Evolutionary conservation across 1,140 invertebrate genomes (phyloP).

Genomic region (Sinonovacula constricta): DNA sequence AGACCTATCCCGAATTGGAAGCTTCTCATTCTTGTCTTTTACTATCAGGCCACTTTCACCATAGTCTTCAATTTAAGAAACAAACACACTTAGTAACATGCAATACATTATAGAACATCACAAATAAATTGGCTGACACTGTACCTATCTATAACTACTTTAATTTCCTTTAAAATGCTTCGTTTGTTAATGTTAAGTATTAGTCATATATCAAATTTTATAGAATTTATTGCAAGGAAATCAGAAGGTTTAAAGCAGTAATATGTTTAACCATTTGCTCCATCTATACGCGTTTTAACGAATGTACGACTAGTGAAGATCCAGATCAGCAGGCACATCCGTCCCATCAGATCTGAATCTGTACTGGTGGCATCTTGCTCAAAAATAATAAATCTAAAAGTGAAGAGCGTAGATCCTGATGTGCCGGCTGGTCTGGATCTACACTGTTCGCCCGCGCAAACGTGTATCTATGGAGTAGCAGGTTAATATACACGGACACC

Average conservation of each 20-base stretch:
- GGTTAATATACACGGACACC: background rate
- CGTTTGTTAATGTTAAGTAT: background rate
- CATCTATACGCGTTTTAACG: no score
- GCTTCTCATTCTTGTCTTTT: conserved; percentile 12
- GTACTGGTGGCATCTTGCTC: no score
- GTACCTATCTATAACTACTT: background rate
- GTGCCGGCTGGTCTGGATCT: no score
- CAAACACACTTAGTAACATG: background rate
- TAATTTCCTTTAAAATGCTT: background rate
- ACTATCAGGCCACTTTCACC: conserved; percentile 10
- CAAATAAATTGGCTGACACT: background rate
- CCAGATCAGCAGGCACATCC: no score
- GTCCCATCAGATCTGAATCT: no score
- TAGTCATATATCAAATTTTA: background rate
- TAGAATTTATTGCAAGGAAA: no score
- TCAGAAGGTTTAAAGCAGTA: background rate
- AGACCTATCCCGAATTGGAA: background rate
- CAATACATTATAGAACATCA: conserved; percentile 6
- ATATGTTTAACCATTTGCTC: background rate
- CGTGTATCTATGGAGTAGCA: no score
- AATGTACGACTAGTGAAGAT: no score
- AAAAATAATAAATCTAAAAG: no score
- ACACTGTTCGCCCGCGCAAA: no score
- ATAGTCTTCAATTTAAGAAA: background rate
- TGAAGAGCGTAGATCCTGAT: no score